Percentiles rank a stretch among this genome's conserved stretches.
Conservation (phyloP, 30 jellyfish, hydroid and myxozoan genomes). For the Hydractinia symbiolongicarpus region DNA sequence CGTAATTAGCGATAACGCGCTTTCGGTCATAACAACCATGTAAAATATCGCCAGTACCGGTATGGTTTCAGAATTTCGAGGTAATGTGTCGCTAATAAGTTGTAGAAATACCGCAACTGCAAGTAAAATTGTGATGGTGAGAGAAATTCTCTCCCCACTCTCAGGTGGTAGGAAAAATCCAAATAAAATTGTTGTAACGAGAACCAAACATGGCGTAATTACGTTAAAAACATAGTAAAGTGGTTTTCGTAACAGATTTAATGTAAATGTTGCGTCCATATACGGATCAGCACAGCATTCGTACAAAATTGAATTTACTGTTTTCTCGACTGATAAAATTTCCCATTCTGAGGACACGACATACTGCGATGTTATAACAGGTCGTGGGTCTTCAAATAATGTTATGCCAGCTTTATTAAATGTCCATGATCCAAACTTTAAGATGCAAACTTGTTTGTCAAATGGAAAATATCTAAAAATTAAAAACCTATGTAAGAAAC, state of each 20-base stretch:
- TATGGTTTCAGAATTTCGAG: conserved; percentile 71
- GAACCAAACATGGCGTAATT: conserved; percentile 76
- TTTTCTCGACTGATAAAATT: conserved; percentile 26
- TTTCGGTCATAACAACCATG: conserved; percentile 76
- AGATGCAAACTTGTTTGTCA: conserved; percentile 61
- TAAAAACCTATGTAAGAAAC: too few relatives aligned
- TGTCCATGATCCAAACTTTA: conserved; percentile 95
- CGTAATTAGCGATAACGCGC: conserved; percentile 68
- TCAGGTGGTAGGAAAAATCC: conserved; percentile 93
- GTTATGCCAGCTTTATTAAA: conserved; percentile 50
- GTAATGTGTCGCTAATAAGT: conserved; percentile 66
- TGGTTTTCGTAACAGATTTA: conserved; percentile 64
- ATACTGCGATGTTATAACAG: conserved; percentile 56
- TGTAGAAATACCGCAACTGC: conserved; percentile 92
- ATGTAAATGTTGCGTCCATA: conserved; percentile 52
- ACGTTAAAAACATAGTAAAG: conserved; percentile 65
- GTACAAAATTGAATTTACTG: conserved; percentile 40
- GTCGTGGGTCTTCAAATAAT: conserved; percentile 39
- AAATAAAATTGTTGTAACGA: conserved; percentile 45
- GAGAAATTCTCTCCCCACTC: conserved; percentile 74
- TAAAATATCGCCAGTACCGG: conserved; percentile 69
- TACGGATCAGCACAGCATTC: conserved; percentile 69
- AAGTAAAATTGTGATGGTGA: conserved; percentile 72
- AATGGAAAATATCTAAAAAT: conserved; percentile 57
- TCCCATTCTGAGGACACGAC: conserved; percentile 75